Percentiles rank a stretch among this genome's conserved stretches.
These are phyloP conservation scores for Helicoverpa zea DNA, from an alignment of 1,140 invertebrate species.

Conservation along the genomic window DNA sequence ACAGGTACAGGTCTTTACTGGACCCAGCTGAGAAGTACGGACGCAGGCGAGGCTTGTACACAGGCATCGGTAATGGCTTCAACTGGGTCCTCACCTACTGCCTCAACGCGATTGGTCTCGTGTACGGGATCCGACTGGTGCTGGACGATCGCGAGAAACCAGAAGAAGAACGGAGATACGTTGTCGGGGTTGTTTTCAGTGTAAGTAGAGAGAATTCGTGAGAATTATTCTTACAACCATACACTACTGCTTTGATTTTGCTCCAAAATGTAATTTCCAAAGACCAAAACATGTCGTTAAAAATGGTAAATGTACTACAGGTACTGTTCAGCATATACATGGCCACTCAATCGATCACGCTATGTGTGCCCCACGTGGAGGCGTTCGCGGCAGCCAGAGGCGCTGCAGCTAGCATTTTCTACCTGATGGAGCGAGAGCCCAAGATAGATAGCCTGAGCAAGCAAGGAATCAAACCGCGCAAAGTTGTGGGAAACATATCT, in stretches of 20 bases:
- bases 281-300: neutral
- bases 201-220: slow-evolving; percentile 81
- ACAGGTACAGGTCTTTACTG: slow-evolving; percentile 88
- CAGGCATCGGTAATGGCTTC: slow-evolving; percentile 90
- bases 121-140: slow-evolving; percentile 93
- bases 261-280: too few relatives aligned
- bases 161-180: slow-evolving; percentile 87
- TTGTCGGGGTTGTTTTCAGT: slow-evolving; percentile 89
- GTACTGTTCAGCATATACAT: slow-evolving; percentile 87
- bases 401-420: slow-evolving; percentile 72
- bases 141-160: slow-evolving; percentile 86
- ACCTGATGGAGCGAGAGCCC: slow-evolving; percentile 69
- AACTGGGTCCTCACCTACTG: slow-evolving; percentile 92
- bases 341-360: slow-evolving; percentile 93
- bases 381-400: slow-evolving; percentile 84
- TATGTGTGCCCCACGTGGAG: slow-evolving; percentile 92
- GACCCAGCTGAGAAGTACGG: slow-evolving; percentile 89
- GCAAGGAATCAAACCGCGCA: slow-evolving; percentile 88
- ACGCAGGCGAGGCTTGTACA: slow-evolving; percentile 89
- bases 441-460: slow-evolving; percentile 79
- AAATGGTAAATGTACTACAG: neutral
- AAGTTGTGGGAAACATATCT: slow-evolving; percentile 90
- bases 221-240: too few relatives aligned
- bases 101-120: slow-evolving; percentile 93
- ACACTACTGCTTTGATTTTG: too few relatives aligned